Percentiles rank a stretch among this genome's conserved stretches.
Conservation (phyloP, 2,797 vertebrate species). For the Meriones psammophilus region DNA sequence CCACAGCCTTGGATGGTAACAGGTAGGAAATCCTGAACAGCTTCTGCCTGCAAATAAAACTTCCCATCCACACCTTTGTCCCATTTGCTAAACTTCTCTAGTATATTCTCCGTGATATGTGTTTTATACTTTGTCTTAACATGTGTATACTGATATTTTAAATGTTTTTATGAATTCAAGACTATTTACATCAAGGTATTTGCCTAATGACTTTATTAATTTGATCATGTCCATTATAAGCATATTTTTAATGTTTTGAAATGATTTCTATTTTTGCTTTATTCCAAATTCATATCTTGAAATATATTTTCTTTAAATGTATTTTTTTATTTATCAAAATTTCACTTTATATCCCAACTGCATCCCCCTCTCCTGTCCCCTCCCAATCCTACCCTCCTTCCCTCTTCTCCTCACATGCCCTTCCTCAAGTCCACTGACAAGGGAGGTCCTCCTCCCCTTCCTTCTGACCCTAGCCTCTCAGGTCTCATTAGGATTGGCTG, state of each 20-base stretch:
- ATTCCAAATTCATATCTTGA: neutral
- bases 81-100: neutral
- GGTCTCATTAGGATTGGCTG: too few species aligned
- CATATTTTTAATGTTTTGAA: neutral
- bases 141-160: neutral
- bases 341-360: too few species aligned
- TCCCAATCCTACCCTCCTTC: too few species aligned
- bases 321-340: too few species aligned
- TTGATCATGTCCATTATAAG: neutral
- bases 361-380: too few species aligned
- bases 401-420: too few species aligned
- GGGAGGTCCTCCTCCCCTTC: too few species aligned
- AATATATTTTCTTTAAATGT: neutral
- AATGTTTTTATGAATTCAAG: neutral
- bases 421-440: too few species aligned
- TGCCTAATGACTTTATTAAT: neutral
- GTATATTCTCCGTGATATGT: neutral
- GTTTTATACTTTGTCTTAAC: neutral
- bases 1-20: too few species aligned
- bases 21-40: neutral
- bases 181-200: neutral
- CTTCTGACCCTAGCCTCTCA: too few species aligned
- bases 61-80: neutral
- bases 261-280: neutral
- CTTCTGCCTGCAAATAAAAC: neutral